Evolutionary conservation across 2,888 invertebrate genomes (phyloP).

Genomic region (Barypeithes pellucidus): DNA sequence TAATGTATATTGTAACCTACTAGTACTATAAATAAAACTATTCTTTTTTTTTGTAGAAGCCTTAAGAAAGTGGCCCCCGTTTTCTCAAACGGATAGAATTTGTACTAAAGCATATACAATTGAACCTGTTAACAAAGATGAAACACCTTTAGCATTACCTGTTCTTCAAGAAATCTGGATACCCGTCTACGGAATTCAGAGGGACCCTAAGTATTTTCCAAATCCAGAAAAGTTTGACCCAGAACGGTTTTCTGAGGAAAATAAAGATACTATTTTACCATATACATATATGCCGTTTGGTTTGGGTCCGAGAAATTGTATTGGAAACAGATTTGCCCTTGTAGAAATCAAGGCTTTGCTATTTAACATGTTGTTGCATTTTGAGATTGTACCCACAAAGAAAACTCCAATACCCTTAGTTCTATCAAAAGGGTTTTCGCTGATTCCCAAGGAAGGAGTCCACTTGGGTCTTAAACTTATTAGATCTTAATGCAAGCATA

Average conservation of each 20-base stretch:
- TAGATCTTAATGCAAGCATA: neutral
- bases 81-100: neutral
- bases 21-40: neutral
- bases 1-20: neutral
- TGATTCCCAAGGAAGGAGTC: neutral
- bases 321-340: slow-evolving; percentile 19
- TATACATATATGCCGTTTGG: slow-evolving; percentile 23
- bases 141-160: neutral
- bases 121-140: neutral
- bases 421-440: neutral
- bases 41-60: neutral
- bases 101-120: neutral
- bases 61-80: neutral
- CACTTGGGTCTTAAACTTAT: slow-evolving; percentile 5
- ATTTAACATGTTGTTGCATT: slow-evolving; percentile 5
- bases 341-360: slow-evolving; percentile 16
- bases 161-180: neutral
- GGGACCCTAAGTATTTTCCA: slow-evolving; percentile 17
- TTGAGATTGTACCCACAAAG: neutral
- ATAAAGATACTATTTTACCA: slow-evolving; percentile 15
- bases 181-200: slow-evolving; percentile 8
- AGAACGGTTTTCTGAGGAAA: slow-evolving; percentile 28
- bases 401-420: neutral
- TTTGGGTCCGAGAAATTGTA: slow-evolving; percentile 26
- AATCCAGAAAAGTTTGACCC: slow-evolving; percentile 33